A percentile compares a stretch with the other conserved stretches of the same genome.
phyloP scores from a whole-genome alignment of 2,113 vertebrate species.

The Ophthalmolycus amberensis region DNA sequence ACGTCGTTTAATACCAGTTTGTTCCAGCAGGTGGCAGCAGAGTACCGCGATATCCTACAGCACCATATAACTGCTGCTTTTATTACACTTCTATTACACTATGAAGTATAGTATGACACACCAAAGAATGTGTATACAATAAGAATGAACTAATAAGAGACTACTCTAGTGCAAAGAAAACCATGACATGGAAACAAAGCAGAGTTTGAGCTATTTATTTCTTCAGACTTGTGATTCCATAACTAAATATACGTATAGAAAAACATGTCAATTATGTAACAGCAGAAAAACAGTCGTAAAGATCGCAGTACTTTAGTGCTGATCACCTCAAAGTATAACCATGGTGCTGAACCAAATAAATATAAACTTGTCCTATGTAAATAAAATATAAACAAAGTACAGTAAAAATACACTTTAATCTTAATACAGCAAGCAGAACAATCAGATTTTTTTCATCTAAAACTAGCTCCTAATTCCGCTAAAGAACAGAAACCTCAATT shows the following conservation, averaged over 20 bases:
- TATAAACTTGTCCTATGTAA: background rate
- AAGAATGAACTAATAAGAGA: background rate
- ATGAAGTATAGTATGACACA: background rate
- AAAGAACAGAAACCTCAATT: background rate
- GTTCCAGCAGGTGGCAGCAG: background rate
- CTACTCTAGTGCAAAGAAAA: background rate
- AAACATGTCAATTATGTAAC: slow-evolving; percentile 28
- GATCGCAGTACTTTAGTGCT: background rate
- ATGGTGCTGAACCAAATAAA: background rate
- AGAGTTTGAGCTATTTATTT: slow-evolving; percentile 7
- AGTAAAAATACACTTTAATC: slow-evolving; percentile 24
- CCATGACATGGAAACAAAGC: background rate
- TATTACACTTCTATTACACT: background rate
- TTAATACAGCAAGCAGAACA: slow-evolving; percentile 9
- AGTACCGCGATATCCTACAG: background rate
- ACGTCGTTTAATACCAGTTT: background rate
- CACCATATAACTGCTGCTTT: background rate
- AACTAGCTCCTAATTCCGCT: background rate
- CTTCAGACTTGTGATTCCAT: slow-evolving; percentile 13
- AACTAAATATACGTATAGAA: slow-evolving; percentile 39
- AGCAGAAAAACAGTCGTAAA: background rate
- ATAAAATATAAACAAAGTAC: slow-evolving; percentile 10
- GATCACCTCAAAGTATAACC: background rate
- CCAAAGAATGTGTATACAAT: no score
- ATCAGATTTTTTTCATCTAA: background rate